Evolutionary conservation across 2,888 invertebrate genomes (phyloP).

Genomic region (Gisinianus flammeolus): DNA sequence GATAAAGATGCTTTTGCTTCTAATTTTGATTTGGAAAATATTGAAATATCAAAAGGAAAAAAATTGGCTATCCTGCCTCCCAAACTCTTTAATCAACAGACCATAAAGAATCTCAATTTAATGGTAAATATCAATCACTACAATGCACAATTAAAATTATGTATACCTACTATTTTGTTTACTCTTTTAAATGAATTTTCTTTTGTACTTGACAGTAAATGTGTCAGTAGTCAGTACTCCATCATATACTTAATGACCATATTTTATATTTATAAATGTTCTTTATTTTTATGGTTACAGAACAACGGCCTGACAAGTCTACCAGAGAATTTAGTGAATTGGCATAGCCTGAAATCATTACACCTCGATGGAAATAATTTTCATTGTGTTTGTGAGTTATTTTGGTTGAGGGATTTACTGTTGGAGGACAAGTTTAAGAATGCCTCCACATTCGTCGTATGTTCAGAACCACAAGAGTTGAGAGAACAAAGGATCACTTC

Average conservation of each 20-base stretch:
- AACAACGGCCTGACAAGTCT: conserved; percentile 79
- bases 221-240: too few relatives aligned
- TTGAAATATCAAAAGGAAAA: conserved; percentile 79
- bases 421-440: conserved; percentile 48
- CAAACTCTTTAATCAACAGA: conserved; percentile 76
- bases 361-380: conserved; percentile 84
- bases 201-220: neutral
- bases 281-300: too few relatives aligned
- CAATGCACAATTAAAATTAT: neutral
- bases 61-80: conserved; percentile 75
- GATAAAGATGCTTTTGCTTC: conserved; percentile 79
- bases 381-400: conserved; percentile 77
- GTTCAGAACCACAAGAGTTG: conserved; percentile 74
- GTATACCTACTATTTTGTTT: neutral
- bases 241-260: too few relatives aligned
- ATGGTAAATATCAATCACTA: conserved; percentile 58
- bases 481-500: conserved; percentile 69
- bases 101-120: conserved; percentile 75
- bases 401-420: conserved; percentile 76
- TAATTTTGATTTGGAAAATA: conserved; percentile 79
- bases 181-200: neutral
- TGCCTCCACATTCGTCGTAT: conserved; percentile 67
- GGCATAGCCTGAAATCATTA: conserved; percentile 75
- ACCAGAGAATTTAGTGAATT: conserved; percentile 79
- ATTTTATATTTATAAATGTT: too few relatives aligned